Conservation (phyloP, 2,888 invertebrate genomes). For the Listrodromus nycthemerus region DNA sequence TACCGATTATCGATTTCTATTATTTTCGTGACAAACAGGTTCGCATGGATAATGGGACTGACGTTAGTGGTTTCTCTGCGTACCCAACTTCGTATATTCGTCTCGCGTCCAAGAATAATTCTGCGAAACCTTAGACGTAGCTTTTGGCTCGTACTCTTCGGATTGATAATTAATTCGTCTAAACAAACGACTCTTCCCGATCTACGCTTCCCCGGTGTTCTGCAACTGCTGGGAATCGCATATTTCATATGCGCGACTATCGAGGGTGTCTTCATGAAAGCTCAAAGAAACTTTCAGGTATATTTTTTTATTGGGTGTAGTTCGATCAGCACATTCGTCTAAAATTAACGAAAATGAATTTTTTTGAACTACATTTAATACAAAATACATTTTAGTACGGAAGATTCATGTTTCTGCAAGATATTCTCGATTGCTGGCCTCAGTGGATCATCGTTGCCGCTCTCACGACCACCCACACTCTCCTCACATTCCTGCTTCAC, state of each 20-base stretch:
- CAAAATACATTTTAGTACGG: slow-evolving; percentile 84
- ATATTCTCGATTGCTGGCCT: slow-evolving; percentile 88
- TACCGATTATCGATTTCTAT: neutral
- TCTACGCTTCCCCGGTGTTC: slow-evolving; percentile 91
- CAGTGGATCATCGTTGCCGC: slow-evolving; percentile 90
- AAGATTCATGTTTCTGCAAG: slow-evolving; percentile 85
- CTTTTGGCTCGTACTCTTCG: slow-evolving; percentile 87
- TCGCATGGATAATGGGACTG: slow-evolving; percentile 95
- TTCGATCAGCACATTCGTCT: neutral
- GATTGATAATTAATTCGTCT: slow-evolving; percentile 87
- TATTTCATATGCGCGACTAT: slow-evolving; percentile 91
- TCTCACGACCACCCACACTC: slow-evolving; percentile 88
- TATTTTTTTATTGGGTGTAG: slow-evolving; percentile 17
- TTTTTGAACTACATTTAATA: neutral
- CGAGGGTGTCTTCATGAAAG: slow-evolving; percentile 86
- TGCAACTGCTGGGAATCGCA: slow-evolving; percentile 92
- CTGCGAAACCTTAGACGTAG: slow-evolving; percentile 86
- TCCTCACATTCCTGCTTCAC: slow-evolving; percentile 88
- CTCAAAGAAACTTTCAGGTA: slow-evolving; percentile 82
- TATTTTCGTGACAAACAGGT: slow-evolving; percentile 85
- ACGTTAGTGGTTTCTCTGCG: slow-evolving; percentile 91
- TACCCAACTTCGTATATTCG: slow-evolving; percentile 88
- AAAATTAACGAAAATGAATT: neutral
- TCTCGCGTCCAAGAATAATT: slow-evolving; percentile 86
- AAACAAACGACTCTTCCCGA: slow-evolving; percentile 83